Conservation (phyloP, 2,797 vertebrate genomes). For the Rhincodon typus region DNA sequence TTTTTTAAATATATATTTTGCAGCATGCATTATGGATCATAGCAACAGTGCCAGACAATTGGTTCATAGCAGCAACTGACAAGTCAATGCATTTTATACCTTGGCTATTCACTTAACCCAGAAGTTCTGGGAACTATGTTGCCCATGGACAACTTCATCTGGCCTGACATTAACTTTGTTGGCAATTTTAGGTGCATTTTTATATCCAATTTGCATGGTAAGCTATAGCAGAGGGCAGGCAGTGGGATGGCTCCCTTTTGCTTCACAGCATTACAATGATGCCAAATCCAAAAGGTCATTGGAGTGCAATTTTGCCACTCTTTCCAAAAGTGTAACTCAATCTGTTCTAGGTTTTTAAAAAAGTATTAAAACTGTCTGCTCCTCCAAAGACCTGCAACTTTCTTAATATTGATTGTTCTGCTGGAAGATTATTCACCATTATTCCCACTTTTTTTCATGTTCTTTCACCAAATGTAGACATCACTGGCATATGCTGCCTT, state of each 20-base stretch:
- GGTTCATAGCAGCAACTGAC: background rate
- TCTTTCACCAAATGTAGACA: no score
- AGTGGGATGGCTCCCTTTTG: background rate
- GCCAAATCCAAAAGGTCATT: background rate
- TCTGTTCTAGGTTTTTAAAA: background rate
- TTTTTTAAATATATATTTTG: background rate
- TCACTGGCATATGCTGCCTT: no score
- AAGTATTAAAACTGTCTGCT: background rate
- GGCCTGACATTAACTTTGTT: background rate
- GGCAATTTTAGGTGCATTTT: background rate
- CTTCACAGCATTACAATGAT: background rate
- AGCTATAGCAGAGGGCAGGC: background rate
- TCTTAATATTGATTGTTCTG: background rate
- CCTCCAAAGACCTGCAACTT: background rate
- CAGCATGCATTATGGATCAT: background rate
- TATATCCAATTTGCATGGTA: background rate
- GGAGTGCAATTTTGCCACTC: background rate
- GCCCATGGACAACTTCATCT: background rate
- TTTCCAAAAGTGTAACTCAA: background rate
- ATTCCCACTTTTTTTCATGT: no score
- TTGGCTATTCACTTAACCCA: background rate
- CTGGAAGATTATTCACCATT: no score
- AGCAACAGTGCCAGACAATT: background rate
- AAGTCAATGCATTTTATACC: background rate
- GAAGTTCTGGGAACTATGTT: background rate